These are phyloP conservation scores for Varroa destructor DNA, from an alignment of 1,140 invertebrate species.

Conservation along the genomic window DNA sequence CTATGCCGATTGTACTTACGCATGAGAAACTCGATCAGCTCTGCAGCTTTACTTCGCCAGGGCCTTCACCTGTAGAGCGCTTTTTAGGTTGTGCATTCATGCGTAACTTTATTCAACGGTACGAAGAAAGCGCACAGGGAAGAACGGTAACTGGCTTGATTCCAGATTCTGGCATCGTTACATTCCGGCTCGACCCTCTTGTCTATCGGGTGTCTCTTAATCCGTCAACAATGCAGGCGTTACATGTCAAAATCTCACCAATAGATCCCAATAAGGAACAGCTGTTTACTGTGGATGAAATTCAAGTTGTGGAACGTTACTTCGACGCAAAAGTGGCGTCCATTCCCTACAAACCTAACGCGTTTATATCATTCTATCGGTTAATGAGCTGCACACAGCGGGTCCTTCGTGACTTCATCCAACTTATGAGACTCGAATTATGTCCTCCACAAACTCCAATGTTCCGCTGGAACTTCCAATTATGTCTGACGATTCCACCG, in stretches of 20 bases:
- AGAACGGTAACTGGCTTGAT: neutral
- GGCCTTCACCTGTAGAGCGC: slow-evolving; percentile 55
- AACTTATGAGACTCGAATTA: slow-evolving; percentile 70
- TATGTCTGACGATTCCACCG: slow-evolving; percentile 76
- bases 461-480: slow-evolving; percentile 69
- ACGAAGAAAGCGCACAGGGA: slow-evolving; percentile 51
- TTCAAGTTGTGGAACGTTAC: slow-evolving; percentile 75
- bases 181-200: slow-evolving; percentile 70
- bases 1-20: slow-evolving; percentile 72
- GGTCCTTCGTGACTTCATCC: slow-evolving; percentile 77
- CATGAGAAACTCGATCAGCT: slow-evolving; percentile 73
- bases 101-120: slow-evolving; percentile 65
- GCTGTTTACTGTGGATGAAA: slow-evolving; percentile 69
- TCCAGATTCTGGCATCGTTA: slow-evolving; percentile 69
- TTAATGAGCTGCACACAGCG: slow-evolving; percentile 65
- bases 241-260: slow-evolving; percentile 74
- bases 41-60: slow-evolving; percentile 52
- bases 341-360: slow-evolving; percentile 69
- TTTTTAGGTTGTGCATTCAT: slow-evolving; percentile 86
- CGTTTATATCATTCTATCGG: slow-evolving; percentile 63
- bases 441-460: slow-evolving; percentile 45
- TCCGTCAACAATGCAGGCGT: slow-evolving; percentile 67
- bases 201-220: slow-evolving; percentile 72
- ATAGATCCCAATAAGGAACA: slow-evolving; percentile 62
- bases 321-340: slow-evolving; percentile 64